Evolutionary conservation across 2,797 vertebrate genomes (phyloP), one percentile per base, ranked within the genome.

Genomic region (Pipistrellus kuhlii): DNA sequence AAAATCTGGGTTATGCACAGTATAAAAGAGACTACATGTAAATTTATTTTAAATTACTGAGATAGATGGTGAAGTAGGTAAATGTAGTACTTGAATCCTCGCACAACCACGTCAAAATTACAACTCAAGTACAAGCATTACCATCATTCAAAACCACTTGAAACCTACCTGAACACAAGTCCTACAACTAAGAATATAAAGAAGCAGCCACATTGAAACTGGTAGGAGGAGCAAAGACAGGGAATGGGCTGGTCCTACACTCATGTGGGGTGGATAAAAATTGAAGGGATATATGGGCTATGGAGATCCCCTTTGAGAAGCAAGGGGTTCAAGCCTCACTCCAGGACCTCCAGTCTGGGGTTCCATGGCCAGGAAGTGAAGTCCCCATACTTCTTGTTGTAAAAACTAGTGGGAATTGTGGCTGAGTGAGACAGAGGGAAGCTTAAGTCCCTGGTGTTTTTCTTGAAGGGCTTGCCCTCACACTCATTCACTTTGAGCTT

Each of bases 31-130:
- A 75, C 32, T 23, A 64, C 32, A 81, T 81, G 35, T 32, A 91
- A 88, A 18, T n/a, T 85, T 69, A 90, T 80, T 93, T 80, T 59
- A 85, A 89, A 68, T 77, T 38, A 64, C 48, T 76, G 15, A 93
- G n/a, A 25, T 35, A 81, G n/a, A 32, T 20, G 20, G 48, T n/a
- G 48, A 77, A 21, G 12, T 53, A 77, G 75, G n/a, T 35, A 77
- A 55, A 77, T 53, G n/a, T 7, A 15, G 75, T 77, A 77, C 21
- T 35, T 6, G 20, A 77, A 35, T 35, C 48, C 20, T 53, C n/a
- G n/a, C 48, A 77, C 20, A 77, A 77, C n/a, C 48, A 77, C n/a
- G 53, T 35, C 75, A 77, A 35, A 35, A 77, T 55, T 35, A 32
- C 48, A 35, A 77, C 75, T 77, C 53, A 77, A 77, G n/a, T 35